A percentile compares a stretch with the other conserved stretches of the same genome.
phyloP scores from a whole-genome alignment of 2,888 invertebrate species.

The Pharmacophagus antenor region DNA sequence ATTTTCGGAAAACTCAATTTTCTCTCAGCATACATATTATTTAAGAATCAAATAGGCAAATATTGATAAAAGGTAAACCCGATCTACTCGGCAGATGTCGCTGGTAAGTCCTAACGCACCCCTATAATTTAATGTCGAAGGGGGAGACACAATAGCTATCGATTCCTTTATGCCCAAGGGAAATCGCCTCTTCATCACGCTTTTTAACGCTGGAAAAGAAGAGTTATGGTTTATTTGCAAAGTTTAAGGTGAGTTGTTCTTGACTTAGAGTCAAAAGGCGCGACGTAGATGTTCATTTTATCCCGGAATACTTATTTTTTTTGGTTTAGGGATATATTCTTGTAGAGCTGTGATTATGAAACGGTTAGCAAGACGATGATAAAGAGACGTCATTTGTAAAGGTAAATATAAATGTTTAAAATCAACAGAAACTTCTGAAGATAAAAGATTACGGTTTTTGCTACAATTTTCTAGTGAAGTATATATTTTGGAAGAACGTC shows the following conservation, averaged over 20 bases:
- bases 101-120: constrained; percentile 44
- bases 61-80: constrained; percentile 68
- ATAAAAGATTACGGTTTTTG: too few species aligned
- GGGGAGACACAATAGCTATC: constrained; percentile 71
- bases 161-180: constrained; percentile 63
- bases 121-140: constrained; percentile 66
- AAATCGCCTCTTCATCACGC: constrained; percentile 56
- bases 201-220: constrained; percentile 57
- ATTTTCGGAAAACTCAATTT: constrained; percentile 45
- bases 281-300: neutral
- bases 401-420: too few species aligned
- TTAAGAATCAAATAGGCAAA: constrained; percentile 67
- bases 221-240: constrained; percentile 36
- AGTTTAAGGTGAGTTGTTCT: constrained; percentile 20
- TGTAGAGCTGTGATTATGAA: too few species aligned
- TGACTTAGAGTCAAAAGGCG: constrained; percentile 6
- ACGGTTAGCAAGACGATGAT: too few species aligned
- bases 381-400: too few species aligned
- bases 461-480: too few species aligned
- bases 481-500: too few species aligned
- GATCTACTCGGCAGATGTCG: constrained; percentile 68
- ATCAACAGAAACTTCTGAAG: too few species aligned
- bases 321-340: neutral
- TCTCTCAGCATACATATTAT: constrained; percentile 45
- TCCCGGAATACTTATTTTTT: neutral